phyloP scores from a whole-genome alignment of 1,140 invertebrate genomes.

The Drosophila neocordata region DNA sequence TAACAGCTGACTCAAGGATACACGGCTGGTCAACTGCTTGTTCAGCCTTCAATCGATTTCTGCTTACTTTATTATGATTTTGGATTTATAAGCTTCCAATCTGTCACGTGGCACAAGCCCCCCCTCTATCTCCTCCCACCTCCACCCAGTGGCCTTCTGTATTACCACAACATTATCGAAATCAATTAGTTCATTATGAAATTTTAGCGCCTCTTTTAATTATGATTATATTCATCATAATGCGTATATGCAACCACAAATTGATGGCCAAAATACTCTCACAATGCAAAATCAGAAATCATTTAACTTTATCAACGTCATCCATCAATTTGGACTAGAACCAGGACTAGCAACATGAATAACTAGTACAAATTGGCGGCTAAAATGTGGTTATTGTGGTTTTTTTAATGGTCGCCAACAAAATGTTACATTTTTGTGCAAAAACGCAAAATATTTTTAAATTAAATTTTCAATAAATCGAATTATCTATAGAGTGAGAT shows the following conservation, averaged over 20 bases:
- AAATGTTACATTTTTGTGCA: neutral
- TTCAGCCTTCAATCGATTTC: constrained; percentile 27
- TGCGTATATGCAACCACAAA: constrained; percentile 8
- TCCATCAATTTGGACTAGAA: neutral
- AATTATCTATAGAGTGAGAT: too few species aligned
- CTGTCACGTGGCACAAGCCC: neutral
- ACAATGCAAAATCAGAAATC: constrained; percentile 2
- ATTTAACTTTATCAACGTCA: neutral
- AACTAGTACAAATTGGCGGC: neutral
- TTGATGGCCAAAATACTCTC: neutral
- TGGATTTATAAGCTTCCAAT: constrained; percentile 1
- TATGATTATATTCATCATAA: constrained; percentile 24
- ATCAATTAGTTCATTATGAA: constrained; percentile 13
- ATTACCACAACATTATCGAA: neutral
- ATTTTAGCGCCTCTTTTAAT: constrained; percentile 15
- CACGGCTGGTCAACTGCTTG: constrained; percentile 24
- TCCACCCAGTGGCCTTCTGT: too few species aligned
- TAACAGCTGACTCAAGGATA: constrained; percentile 27
- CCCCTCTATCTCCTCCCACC: neutral
- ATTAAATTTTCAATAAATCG: neutral
- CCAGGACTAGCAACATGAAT: neutral
- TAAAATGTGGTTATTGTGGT: neutral
- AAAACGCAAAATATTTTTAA: neutral
- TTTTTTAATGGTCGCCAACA: constrained; percentile 2
- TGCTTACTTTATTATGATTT: constrained; percentile 2